Base-by-base conservation (phyloP, 2,113 vertebrate genomes). In the Pachypanchax playfairii region DNA sequence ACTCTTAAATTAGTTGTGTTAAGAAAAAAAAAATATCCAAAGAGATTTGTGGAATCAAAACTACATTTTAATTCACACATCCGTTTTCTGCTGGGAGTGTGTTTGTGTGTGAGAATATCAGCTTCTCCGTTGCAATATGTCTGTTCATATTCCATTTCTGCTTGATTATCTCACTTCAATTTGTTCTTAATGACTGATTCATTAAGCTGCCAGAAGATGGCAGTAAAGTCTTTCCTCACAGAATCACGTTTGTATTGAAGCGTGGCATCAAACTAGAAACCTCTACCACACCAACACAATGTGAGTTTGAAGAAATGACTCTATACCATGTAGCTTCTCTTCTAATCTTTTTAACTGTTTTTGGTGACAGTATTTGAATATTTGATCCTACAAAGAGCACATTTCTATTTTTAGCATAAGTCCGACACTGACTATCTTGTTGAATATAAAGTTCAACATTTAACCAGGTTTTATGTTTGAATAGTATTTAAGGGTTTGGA, bases 181-280 rank as follows among this genome's bases (percentile, higher is more conserved):
- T 51, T 56, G 73, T 58, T 20, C 67, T 39, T 63, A 75, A 77
- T 54, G 9, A 73, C 17, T 4, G 9, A 9, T 79, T 71, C 50
- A 24, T 3, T 4, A 11, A 31, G 9, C 33, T 20, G 26, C 82
- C 88, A 87, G 70, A 24, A 85, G 88, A 90, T 90, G 88, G 88
- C 88, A 87, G 80, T 90, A 77, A 87, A 84, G 77, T 49, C 54
- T 84, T 86, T 81, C 47, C 50, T 47, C 65, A 66, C 43, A 13
- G 35, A 36, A n/a, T n/a, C n/a, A n/a, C n/a, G n/a, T n/a, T 2
- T 3, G 10, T 22, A 8, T 5, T 21, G 14, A 63, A 0, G 18
- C 2, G 15, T 21, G 39, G 56, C 46, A 28, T 65, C 48, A 36
- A 57, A 42, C 73, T 5, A 60, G 22, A 77, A 29, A 33, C 33